Evolutionary conservation across 2,888 invertebrate genomes (phyloP), one percentile per base, ranked within the genome.

Genomic region (Dasypogon diadema): DNA sequence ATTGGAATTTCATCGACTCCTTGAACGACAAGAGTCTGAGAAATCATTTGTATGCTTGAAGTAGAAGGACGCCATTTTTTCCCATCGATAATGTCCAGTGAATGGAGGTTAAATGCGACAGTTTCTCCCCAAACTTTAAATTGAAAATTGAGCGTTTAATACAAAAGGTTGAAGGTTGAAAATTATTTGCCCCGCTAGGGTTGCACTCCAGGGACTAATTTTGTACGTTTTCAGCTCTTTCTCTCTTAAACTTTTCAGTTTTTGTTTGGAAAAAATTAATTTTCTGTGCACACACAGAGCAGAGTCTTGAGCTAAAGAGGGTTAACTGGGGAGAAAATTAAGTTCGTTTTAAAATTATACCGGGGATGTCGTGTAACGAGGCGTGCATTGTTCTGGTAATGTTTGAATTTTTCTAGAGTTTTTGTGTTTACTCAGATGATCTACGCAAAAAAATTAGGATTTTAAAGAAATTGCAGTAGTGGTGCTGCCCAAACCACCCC

Each of bases 81-180:
- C 12, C 42, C 65, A 65, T 48, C 65, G 65, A 65, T 65, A 65
- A 65, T 16, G 37, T 65, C 65, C 46, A 24, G 24, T 60, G 48
- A 14, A 42, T 37, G 24, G 48, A 12, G 46, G 14, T 37, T 48
- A 65, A 65, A 65, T 14, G 21, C 22, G 46, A 22, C 14, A 46
- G 16, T 65, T 48, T 65, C 22, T 63, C 21, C 22, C 63, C 18
- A 18, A 63, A 65, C 65, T 65, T 46, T 65, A 46, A 65, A 65
- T 65, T 65, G 65, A 65, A 65, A 65, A 65, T 65, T 48, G 65
- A 65, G 24, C 65, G 37, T 21, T 65, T 65, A 42, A 37, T 46
- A 37, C 48, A 46, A 42, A 48, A 21, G 37, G 65, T 65, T 22
- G 46, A 65, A 65, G 24, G 65, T 46, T 46, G 21, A 14, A 42